Evolutionary conservation across 2,888 invertebrate genomes (phyloP).

Genomic region (Melangyna quadrimaculata): DNA sequence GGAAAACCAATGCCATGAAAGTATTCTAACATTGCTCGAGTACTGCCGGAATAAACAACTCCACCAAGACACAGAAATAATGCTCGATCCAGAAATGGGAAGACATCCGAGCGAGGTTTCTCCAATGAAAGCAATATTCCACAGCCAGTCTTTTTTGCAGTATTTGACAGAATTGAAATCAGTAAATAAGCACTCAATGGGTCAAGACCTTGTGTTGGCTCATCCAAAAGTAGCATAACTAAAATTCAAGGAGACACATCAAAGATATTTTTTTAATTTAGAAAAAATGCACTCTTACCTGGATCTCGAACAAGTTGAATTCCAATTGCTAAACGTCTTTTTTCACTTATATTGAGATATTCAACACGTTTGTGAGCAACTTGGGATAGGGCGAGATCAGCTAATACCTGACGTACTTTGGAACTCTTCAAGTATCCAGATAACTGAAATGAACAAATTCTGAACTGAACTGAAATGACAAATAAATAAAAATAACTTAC

Average conservation of each 20-base stretch:
- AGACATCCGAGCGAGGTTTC: constrained; percentile 95
- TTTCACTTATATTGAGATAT: constrained; percentile 93
- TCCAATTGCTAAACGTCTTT: constrained; percentile 93
- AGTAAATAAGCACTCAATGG: constrained; percentile 97
- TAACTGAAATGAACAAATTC: constrained; percentile 82
- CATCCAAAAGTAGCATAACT: constrained; percentile 94
- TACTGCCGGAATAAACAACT: constrained; percentile 95
- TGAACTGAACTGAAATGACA: neutral
- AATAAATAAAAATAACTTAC: constrained; percentile 79
- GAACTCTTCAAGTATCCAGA: constrained; percentile 89
- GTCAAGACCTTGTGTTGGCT: constrained; percentile 96
- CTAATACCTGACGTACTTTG: constrained; percentile 95
- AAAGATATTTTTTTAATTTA: neutral
- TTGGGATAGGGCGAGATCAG: constrained; percentile 95
- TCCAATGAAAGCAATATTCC: constrained; percentile 96
- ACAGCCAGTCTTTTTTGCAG: constrained; percentile 93
- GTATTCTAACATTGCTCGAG: constrained; percentile 95
- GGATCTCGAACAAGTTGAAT: constrained; percentile 97
- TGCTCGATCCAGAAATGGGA: constrained; percentile 95
- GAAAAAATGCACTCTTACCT: constrained; percentile 81
- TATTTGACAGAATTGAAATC: constrained; percentile 95
- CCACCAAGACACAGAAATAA: constrained; percentile 95
- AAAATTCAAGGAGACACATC: constrained; percentile 73
- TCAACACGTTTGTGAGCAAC: constrained; percentile 92
- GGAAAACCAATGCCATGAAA: constrained; percentile 97